phyloP scores from a whole-genome alignment of 2,888 invertebrate genomes.

The Eupithecia tripunctaria region DNA sequence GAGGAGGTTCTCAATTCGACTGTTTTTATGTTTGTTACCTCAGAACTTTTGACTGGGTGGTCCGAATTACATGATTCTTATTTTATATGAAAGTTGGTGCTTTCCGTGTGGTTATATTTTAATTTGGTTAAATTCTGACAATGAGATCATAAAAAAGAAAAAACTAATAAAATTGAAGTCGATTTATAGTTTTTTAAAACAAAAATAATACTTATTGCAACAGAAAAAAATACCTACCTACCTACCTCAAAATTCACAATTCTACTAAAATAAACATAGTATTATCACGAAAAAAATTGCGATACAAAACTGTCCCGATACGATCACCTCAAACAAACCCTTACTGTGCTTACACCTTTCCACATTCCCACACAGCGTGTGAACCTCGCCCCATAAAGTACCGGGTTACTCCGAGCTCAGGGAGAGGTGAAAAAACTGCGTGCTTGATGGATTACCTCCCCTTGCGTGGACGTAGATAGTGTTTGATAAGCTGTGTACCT shows the following conservation, averaged over 20 bases:
- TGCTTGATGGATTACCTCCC: conserved; percentile 54
- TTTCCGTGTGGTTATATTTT: too few relatives aligned
- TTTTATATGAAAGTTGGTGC: too few relatives aligned
- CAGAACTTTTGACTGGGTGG: too few relatives aligned
- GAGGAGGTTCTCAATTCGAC: too few relatives aligned
- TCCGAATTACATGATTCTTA: too few relatives aligned
- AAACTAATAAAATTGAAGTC: too few relatives aligned
- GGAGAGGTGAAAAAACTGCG: conserved; percentile 56
- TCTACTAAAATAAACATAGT: not conserved
- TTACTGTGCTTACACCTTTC: conserved; percentile 80
- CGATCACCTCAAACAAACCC: conserved; percentile 51
- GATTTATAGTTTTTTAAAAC: too few relatives aligned
- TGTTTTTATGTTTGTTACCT: too few relatives aligned
- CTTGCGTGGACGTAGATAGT: conserved; percentile 13
- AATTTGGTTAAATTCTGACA: too few relatives aligned
- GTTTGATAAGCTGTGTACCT: conserved; percentile 2
- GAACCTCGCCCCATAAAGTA: conserved; percentile 72
- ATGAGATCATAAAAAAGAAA: too few relatives aligned
- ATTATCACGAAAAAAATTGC: conserved; percentile 18
- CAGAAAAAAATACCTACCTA: too few relatives aligned
- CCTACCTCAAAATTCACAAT: not conserved
- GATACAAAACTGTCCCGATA: conserved; percentile 31
- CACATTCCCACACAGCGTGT: conserved; percentile 82
- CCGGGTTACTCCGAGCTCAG: conserved; percentile 53
- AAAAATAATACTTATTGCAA: too few relatives aligned